Evolutionary conservation across 1,140 invertebrate species (phyloP), one percentile per base, ranked within the genome.

Genomic region (Drosophila insularis): DNA sequence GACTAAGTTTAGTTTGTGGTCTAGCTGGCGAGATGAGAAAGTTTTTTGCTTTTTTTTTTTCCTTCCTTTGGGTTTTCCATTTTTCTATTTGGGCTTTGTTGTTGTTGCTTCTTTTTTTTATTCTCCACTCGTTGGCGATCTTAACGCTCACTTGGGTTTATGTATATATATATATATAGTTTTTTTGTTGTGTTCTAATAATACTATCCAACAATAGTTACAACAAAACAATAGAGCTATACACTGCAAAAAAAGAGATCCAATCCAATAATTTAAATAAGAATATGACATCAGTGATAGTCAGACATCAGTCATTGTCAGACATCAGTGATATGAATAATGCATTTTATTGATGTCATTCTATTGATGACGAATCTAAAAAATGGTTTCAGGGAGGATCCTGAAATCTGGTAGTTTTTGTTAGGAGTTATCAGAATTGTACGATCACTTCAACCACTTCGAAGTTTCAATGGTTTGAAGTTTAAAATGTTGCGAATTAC

Each of bases 81-180:
- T 46, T 46, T 46, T 46, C 43, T 50, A 50, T 50, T 50, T 21
- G 19, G 43, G 43, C 17, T 50, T 21, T 50, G 43, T 65, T 73
- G 60, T 74, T 60, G 65, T 74, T 65, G 14, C 58, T 46, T 60
- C 21, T 68, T 67, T 68, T 67, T 27, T 4, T 37, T 60, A 13
- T 46, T 74, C 80, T 65, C 40, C 62, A 62, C 21, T 64, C 37
- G 63, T 71, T 74, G 68, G 79, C 68, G 82, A 86, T 86, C 82
- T 87, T 87, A 87, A 87, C 82, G 82, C 82, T 87, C 69, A 89
- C 82, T 89, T 87, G 84, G 80, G 53, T 89, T 80, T 58, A 17
- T 46, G 6, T 17, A 17, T 17, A 46, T 46, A 17, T 17, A 8
- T 17, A 21, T 50, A 50, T 50, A 21, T 21, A 21, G 19, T 21